Percentiles rank a stretch among this genome's conserved stretches.
Evolutionary conservation across 1,140 invertebrate genomes (phyloP).

Genomic region (Dolichoris vasculosae): DNA sequence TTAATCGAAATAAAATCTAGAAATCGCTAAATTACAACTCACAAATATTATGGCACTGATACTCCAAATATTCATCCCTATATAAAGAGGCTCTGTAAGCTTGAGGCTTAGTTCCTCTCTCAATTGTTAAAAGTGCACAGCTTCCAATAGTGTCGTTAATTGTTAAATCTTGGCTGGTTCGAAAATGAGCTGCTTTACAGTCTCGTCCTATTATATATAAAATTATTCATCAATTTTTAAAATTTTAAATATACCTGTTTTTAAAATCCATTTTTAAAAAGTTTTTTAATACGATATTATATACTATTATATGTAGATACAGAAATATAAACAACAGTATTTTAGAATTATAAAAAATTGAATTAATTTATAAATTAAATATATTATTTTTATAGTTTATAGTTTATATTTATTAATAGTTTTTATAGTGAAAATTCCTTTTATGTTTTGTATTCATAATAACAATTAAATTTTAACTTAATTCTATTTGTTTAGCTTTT

Average conservation of each 20-base stretch:
- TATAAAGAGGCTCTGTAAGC: constrained; percentile 68
- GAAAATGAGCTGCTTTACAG: constrained; percentile 68
- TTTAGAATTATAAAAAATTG: too few species aligned
- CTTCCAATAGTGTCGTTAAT: constrained; percentile 59
- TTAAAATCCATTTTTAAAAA: not conserved
- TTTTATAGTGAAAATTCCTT: too few species aligned
- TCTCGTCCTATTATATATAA: constrained; percentile 14
- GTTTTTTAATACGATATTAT: too few species aligned
- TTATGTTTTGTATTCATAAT: too few species aligned
- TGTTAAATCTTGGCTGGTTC: constrained; percentile 59
- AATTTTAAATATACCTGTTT: not conserved
- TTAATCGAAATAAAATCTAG: not conserved
- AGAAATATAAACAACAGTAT: too few species aligned
- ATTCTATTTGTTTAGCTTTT: too few species aligned
- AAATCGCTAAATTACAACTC: constrained; percentile 48
- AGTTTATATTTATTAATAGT: too few species aligned
- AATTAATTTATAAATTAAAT: too few species aligned
- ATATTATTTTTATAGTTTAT: too few species aligned
- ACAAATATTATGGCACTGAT: constrained; percentile 72
- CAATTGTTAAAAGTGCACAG: constrained; percentile 62
- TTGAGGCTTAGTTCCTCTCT: constrained; percentile 64
- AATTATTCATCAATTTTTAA: not conserved
- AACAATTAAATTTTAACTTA: too few species aligned
- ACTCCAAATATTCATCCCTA: constrained; percentile 71
- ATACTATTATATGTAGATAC: too few species aligned